Evolutionary conservation across 2,888 invertebrate genomes (phyloP), one percentile per base, ranked within the genome.

Genomic region (Aradus depressus): DNA sequence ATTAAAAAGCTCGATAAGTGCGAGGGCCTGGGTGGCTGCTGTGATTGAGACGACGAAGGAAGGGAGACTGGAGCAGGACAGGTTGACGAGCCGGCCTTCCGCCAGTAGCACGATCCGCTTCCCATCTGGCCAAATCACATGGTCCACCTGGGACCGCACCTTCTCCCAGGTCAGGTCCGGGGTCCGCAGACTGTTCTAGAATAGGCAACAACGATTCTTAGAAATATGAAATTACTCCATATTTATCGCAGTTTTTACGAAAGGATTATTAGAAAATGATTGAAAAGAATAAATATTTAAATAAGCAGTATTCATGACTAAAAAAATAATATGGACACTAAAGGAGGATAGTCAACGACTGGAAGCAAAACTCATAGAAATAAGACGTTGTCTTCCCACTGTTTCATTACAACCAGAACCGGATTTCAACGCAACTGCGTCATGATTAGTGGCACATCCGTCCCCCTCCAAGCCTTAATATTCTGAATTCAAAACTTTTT

Each of bases 1-100:
- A 72, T 96, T 96, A 66, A 89, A 97, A 35, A 97, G 74, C 72
- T 97, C 97, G 63, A 97, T 97, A 58, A 97, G 76, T 21, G 96
- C 97, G 56, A 97, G 72, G 8, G 95, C 95, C 73, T 97, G 96
- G 32, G 96, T 96, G 54, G 92, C 90, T 2, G 95, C 91, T 28
- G 97, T 96, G 62, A 97, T 93, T 23, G 96, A 96, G 49, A 96
- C 95, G 59, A 96, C 95, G 72, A 96, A 95, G 21, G 95, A 96
- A 5, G 96, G 95, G 65, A 97, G 80, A 67, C 92, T 93, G 21
- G 95, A 96, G 67, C 96, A 97, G 64, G 93, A 93, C 57, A 91
- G 74, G 74, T 97, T 97, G 44, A 96, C 93, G 44, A 97, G 76
- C 3, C 96, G 80, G 31, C 97, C 97, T 72, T 95, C 95, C 1